A percentile compares a stretch with the other conserved stretches of the same genome.
phyloP scores from a whole-genome alignment of 35 echinoderm and acorn worm genomes.

The Heliocidaris tuberculata region DNA sequence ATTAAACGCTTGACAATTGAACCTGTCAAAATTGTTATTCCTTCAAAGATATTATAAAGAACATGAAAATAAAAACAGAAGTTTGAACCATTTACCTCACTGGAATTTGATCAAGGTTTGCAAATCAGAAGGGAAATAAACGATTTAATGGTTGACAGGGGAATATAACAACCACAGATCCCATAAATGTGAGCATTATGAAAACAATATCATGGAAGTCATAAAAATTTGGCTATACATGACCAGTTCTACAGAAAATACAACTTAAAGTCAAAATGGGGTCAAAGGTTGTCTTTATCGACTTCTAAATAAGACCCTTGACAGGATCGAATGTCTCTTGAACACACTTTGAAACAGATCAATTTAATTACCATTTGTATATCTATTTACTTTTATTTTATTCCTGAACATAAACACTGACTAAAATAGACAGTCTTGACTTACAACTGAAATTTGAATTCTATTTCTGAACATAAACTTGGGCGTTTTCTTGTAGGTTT shows the following conservation, averaged over 20 bases:
- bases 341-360: not conserved
- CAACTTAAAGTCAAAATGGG: not conserved
- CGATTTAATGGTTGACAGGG: too few relatives aligned
- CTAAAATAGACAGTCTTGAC: not conserved
- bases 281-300: not conserved
- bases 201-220: not conserved
- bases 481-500: not conserved
- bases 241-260: not conserved
- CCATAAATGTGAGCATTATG: not conserved
- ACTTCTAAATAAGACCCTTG: not conserved
- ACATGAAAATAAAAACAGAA: too few relatives aligned
- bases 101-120: too few relatives aligned
- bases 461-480: too few relatives aligned
- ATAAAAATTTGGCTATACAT: not conserved
- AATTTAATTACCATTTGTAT: not conserved
- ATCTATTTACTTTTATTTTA: not conserved
- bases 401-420: not conserved
- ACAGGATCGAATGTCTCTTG: not conserved
- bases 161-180: not conserved
- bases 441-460: not conserved
- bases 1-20: too few relatives aligned
- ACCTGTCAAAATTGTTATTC: too few relatives aligned
- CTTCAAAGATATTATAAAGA: too few relatives aligned
- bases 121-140: too few relatives aligned
- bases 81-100: too few relatives aligned